Conservation (phyloP, 2,113 vertebrate genomes). For the Myiagra hebetior region DNA sequence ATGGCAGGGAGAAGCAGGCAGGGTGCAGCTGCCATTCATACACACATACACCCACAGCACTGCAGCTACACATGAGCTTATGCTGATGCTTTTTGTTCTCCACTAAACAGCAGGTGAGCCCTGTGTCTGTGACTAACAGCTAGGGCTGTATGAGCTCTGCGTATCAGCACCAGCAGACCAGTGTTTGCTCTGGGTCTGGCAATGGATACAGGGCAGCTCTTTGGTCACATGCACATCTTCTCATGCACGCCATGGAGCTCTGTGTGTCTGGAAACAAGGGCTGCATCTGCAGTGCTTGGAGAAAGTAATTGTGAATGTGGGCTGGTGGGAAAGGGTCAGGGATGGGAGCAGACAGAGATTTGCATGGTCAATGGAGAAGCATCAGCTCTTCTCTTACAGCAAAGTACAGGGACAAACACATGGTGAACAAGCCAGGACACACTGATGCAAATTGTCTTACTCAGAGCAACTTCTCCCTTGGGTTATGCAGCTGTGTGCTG, state of each 20-base stretch:
- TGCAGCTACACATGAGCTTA: background rate
- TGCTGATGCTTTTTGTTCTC: background rate
- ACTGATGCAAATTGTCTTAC: background rate
- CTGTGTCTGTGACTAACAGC: background rate
- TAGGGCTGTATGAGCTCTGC: background rate
- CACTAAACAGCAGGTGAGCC: background rate
- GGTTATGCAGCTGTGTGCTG: background rate
- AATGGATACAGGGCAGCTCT: background rate
- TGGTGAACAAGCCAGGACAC: rapidly evolving
- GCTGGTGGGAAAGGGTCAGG: background rate
- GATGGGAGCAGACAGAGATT: background rate
- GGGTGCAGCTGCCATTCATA: background rate
- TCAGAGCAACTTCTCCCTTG: background rate
- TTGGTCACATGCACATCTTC: background rate
- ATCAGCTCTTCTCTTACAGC: background rate
- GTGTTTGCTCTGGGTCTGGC: background rate
- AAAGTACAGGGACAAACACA: background rate
- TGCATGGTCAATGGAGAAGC: rapidly evolving
- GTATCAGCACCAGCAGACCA: background rate
- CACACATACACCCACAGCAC: background rate
- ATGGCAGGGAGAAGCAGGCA: background rate
- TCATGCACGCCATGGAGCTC: rapidly evolving
- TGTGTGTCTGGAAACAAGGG: background rate
- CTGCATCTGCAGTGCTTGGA: background rate
- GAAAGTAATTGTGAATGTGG: background rate